Percentiles rank a stretch among this genome's conserved stretches.
These are phyloP conservation scores for Lamprologus speciosus DNA, from an alignment of 2,113 vertebrate genomes.

Conservation along the genomic window DNA sequence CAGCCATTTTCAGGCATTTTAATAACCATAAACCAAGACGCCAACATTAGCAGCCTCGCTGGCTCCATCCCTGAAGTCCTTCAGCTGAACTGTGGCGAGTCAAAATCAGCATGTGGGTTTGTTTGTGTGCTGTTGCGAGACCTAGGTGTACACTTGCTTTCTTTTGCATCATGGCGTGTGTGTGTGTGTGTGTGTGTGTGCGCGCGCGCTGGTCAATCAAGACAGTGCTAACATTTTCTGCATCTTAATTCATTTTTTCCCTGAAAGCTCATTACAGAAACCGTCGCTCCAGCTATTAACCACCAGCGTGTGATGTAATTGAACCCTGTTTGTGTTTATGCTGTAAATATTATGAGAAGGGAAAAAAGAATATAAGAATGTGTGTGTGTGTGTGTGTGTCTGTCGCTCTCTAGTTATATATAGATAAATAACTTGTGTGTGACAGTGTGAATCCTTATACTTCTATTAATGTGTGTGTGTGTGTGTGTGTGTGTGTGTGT, in stretches of 20 bases:
- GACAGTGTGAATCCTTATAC: neutral
- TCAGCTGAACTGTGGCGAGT: neutral
- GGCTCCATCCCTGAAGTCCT: neutral
- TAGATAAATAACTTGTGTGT: neutral
- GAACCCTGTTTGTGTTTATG: neutral
- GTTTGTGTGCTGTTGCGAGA: neutral
- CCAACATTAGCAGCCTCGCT: neutral
- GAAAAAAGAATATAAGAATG: rapidly evolving
- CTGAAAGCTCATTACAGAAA: conserved; percentile 23
- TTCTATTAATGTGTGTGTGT: neutral
- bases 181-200: neutral
- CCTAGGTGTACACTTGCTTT: neutral
- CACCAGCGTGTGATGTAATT: conserved; percentile 26
- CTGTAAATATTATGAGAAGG: neutral
- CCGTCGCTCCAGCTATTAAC: conserved; percentile 25
- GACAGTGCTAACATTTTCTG: neutral
- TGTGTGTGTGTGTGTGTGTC: rapidly evolving
- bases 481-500: neutral
- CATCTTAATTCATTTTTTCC: neutral
- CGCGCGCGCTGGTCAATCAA: neutral
- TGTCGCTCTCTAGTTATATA: neutral
- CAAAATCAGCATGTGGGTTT: neutral
- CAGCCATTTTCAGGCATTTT: conserved; percentile 23
- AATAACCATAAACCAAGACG: conserved; percentile 26
- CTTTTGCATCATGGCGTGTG: neutral